Base-by-base conservation (phyloP, 2,113 vertebrate genomes). In the Gymnobelideus leadbeateri region DNA sequence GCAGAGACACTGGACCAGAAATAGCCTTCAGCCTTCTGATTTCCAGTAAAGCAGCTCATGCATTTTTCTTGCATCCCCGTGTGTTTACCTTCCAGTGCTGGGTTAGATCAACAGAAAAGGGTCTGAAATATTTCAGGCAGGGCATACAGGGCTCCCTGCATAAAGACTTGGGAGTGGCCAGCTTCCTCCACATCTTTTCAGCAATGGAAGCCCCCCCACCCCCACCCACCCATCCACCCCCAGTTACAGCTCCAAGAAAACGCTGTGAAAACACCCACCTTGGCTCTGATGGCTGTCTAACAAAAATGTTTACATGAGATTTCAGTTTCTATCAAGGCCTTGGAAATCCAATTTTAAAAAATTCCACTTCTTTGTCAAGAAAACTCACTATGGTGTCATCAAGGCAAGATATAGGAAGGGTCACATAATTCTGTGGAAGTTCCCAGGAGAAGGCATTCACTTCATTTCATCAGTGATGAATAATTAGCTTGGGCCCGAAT, bases 301-400 rank as follows among this genome's bases (percentile, higher is more conserved):
- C 55, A 96, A 90, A 94, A 37, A 92, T 89, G 53, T 51, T 46
- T 26, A 12, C 49, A 49, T 51, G 12, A n/a, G 31, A 84, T 91
- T 96, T 95, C 94, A 94, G 77, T 97, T 97, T 98, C 97, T 97
- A 90, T 95, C 98, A 95, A 52, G 25, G 89, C 47, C 46, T 90
- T 54, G 96, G 91, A 92, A 96, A 97, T 93, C 92, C 94, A 77
- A 43, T 97, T 94, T 55, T 93, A 90, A 51, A 26, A 26, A 95
- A 95, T 94, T 92, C 95, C 91, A 77, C 90, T 95, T 46, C 57
- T 96, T 92, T 97, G 89, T 95, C 89, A 95, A 53, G 90, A 96
- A 97, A 97, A 84, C 9, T 89, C 91, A 3, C 25, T 31, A 28
- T 49, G 37, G 50, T n/a, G 77, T 95, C 46, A 31, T 92, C 50